Conservation (phyloP, 2,113 vertebrate species). For the Riparia riparia region DNA sequence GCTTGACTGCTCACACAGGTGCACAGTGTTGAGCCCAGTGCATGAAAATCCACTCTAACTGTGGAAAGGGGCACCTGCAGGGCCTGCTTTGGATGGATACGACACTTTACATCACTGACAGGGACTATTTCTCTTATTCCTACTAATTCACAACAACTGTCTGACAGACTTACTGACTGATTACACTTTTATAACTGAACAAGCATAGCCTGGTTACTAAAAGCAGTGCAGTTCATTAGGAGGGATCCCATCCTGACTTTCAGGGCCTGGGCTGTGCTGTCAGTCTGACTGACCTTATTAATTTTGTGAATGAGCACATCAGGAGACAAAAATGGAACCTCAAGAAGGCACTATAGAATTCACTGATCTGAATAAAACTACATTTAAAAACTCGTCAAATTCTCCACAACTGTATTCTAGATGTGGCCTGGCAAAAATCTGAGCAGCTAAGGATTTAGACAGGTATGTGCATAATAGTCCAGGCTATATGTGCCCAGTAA, state of each 20-base stretch:
- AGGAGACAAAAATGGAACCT: not conserved
- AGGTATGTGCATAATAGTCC: not conserved
- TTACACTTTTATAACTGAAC: not conserved
- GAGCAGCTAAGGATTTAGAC: not conserved
- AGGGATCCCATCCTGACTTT: not conserved
- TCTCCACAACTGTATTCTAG: not conserved
- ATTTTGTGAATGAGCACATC: not conserved
- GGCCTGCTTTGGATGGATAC: not conserved
- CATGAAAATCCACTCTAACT: not conserved
- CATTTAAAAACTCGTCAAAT: not conserved
- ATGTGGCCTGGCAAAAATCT: not conserved
- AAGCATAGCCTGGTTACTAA: not conserved
- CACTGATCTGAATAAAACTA: not conserved
- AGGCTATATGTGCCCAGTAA: not conserved
- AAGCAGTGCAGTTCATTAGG: not conserved
- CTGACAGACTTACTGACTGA: not conserved
- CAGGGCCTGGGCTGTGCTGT: not conserved
- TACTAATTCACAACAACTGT: not conserved
- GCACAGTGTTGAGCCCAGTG: not conserved
- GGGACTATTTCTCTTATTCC: not conserved
- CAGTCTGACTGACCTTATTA: not conserved
- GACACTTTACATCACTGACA: not conserved
- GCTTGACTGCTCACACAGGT: not conserved
- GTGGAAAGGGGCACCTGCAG: not conserved
- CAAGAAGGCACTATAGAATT: not conserved